Evolutionary conservation across 1,140 invertebrate species (phyloP).

Genomic region (Archivesica marissinica): DNA sequence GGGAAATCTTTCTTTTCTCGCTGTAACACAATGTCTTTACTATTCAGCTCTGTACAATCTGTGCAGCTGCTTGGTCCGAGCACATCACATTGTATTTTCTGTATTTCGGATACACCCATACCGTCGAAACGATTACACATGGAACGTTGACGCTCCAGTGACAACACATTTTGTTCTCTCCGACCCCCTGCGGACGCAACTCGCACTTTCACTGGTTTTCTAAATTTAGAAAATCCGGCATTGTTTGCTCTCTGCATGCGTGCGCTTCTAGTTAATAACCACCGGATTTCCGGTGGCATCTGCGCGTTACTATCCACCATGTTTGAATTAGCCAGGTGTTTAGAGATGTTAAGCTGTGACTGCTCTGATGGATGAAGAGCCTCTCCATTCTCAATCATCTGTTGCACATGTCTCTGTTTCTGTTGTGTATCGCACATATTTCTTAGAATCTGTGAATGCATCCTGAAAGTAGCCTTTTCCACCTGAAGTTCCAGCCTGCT

Average conservation of each 20-base stretch:
- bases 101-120: slow-evolving; percentile 1
- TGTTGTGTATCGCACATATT: slow-evolving; percentile 55
- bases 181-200: slow-evolving; percentile 62
- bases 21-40: slow-evolving; percentile 50
- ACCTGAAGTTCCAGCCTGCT: slow-evolving; percentile 67
- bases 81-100: slow-evolving; percentile 65
- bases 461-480: slow-evolving; percentile 67
- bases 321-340: not conserved
- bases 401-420: slow-evolving; percentile 19
- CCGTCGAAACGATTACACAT: slow-evolving; percentile 57
- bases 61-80: slow-evolving; percentile 66
- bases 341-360: not conserved
- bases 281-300: slow-evolving; percentile 49
- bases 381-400: slow-evolving; percentile 7
- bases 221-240: slow-evolving; percentile 63
- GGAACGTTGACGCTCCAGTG: slow-evolving; percentile 43
- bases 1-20: slow-evolving; percentile 65
- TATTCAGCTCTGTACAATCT: slow-evolving; percentile 63
- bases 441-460: slow-evolving; percentile 61
- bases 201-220: slow-evolving; percentile 56
- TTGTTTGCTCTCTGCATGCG: slow-evolving; percentile 65
- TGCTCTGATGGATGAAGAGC: not conserved
- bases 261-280: slow-evolving; percentile 62
- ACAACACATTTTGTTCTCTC: slow-evolving; percentile 1
- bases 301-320: not conserved